Evolutionary conservation across 2,113 vertebrate genomes (phyloP).

Genomic region (Protobothrops mucrosquamatus): DNA sequence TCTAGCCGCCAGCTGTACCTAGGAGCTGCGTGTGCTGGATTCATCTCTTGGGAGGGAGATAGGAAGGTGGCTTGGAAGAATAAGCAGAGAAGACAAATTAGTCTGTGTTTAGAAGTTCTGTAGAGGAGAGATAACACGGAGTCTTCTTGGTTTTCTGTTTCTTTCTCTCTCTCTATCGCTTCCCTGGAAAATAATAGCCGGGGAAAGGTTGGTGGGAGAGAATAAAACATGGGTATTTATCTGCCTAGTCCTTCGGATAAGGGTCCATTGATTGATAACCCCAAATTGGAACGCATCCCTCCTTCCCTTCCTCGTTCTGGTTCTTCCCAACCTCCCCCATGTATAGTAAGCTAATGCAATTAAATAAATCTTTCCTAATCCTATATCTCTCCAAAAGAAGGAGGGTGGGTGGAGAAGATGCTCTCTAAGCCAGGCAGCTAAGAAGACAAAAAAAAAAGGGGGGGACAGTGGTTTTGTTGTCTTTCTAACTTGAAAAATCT

Average conservation of each 20-base stretch:
- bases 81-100: slow-evolving; percentile 40
- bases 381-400: slow-evolving; percentile 37
- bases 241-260: neutral
- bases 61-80: neutral
- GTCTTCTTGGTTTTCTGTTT: neutral
- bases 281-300: slow-evolving; percentile 2
- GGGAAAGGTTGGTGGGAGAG: slow-evolving; percentile 12
- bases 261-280: slow-evolving; percentile 5
- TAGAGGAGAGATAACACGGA: neutral
- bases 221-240: slow-evolving; percentile 6
- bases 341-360: slow-evolving; percentile 26
- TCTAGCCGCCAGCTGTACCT: slow-evolving; percentile 52
- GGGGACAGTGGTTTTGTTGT: slow-evolving; percentile 36
- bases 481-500: neutral
- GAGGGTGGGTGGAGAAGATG: neutral
- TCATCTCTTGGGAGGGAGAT: slow-evolving; percentile 43
- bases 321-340: slow-evolving; percentile 1
- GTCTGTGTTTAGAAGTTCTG: slow-evolving; percentile 35
- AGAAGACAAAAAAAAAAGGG: slow-evolving; percentile 27
- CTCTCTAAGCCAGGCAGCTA: slow-evolving; percentile 17
- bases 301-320: slow-evolving; percentile 20
- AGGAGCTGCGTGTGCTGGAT: slow-evolving; percentile 25
- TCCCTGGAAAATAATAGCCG: slow-evolving; percentile 50
- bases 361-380: slow-evolving; percentile 31
- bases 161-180: slow-evolving; percentile 1